Percentiles rank a stretch among this genome's conserved stretches.
Conservation (phyloP, 2,113 vertebrate species). For the Corythornis cristatus region DNA sequence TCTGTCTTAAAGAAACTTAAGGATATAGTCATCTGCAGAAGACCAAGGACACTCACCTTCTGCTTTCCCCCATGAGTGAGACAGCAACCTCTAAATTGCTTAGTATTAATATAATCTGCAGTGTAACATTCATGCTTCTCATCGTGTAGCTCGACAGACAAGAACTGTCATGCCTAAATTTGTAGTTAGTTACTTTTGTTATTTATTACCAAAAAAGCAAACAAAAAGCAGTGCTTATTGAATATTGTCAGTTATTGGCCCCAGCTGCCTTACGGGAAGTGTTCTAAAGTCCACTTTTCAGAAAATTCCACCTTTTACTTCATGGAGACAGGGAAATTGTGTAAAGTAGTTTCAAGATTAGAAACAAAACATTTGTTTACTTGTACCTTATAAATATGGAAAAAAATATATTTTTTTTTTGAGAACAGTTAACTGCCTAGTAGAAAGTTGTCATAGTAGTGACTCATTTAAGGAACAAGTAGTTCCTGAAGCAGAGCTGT, state of each 20-base stretch:
- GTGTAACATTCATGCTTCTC: not conserved
- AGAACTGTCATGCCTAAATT: not conserved
- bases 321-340: not conserved
- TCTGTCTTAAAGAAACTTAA: not conserved
- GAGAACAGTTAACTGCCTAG: not conserved
- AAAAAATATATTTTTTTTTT: not conserved
- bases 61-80: not conserved
- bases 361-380: not conserved
- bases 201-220: constrained; percentile 54
- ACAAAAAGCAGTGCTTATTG: constrained; percentile 3
- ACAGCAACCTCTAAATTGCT: not conserved
- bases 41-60: constrained; percentile 62
- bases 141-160: not conserved
- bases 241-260: not conserved
- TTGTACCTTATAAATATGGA: not conserved
- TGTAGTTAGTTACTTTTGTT: not conserved
- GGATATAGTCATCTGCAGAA: not conserved
- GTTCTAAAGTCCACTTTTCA: constrained; percentile 27
- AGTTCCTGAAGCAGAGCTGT: not conserved
- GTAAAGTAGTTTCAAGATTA: not conserved
- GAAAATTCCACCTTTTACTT: not conserved
- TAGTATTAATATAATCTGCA: not conserved
- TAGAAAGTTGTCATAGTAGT: not conserved
- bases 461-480: not conserved
- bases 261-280: not conserved